These are phyloP conservation scores for Agrypnia vestita DNA, from an alignment of 1,140 invertebrate species.

Conservation along the genomic window DNA sequence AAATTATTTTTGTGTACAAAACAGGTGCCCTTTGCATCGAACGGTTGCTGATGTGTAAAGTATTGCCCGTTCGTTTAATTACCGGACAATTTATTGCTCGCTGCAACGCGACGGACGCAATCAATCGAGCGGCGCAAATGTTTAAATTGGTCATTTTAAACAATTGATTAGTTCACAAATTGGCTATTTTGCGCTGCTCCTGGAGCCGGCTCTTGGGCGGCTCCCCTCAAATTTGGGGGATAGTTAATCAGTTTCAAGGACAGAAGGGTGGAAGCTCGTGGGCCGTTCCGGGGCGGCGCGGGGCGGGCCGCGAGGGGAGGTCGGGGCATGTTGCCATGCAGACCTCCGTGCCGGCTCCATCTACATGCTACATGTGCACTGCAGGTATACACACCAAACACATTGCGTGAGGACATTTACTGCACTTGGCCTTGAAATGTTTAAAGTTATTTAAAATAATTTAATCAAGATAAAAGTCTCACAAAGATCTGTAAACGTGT, in stretches of 20 bases:
- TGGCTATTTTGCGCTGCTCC: constrained; percentile 29
- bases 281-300: constrained; percentile 16
- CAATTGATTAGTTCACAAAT: constrained; percentile 32
- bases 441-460: not conserved
- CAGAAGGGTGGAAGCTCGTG: constrained; percentile 55
- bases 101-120: constrained; percentile 1
- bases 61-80: too few species aligned
- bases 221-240: constrained; percentile 40
- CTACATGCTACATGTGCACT: not conserved
- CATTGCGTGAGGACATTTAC: constrained; percentile 10
- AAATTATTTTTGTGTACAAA: too few species aligned
- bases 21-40: too few species aligned
- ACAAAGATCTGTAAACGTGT: too few species aligned
- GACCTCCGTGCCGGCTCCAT: constrained; percentile 10
- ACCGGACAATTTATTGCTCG: not conserved
- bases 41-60: too few species aligned
- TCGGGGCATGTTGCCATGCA: constrained; percentile 54
- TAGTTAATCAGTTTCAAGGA: constrained; percentile 61
- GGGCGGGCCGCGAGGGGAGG: constrained; percentile 30
- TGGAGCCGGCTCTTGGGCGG: constrained; percentile 31
- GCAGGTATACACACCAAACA: constrained; percentile 34
- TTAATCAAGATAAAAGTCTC: too few species aligned
- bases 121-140: not conserved
- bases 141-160: constrained; percentile 35
- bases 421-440: constrained; percentile 15